Base-by-base conservation (phyloP, 2,888 invertebrate genomes). In the Beris morrisii region DNA sequence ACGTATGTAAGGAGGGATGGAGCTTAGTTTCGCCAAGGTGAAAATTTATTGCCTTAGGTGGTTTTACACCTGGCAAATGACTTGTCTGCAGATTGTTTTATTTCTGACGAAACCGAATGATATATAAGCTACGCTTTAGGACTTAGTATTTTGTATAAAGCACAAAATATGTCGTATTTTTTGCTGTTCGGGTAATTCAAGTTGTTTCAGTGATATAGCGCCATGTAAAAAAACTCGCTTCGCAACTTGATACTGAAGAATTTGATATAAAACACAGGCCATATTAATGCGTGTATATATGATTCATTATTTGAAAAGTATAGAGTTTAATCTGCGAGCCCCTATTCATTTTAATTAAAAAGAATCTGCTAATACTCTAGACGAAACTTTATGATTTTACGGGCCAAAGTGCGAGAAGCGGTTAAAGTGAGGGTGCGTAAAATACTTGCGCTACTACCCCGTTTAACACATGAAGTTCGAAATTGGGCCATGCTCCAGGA, bases 61-160 rank as follows among this genome's bases (percentile, higher is more conserved):
- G 54, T 53, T 64, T 64, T 64, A 53, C 54, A 64, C 32, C 54
- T 64, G 64, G 64, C 45, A 64, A 64, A 64, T 64, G 64, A 54
- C 54, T 64, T 64, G 64, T 64, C 64, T 64, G 53, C 64, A 64
- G 64, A 64, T 64, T 54, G 64, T 64, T 64, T 54, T 54, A 64
- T 43, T 64, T 64, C 44, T 9, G 46, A 44, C 11, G 38, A 43
- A 50, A 15, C n/a, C n/a, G n/a, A n/a, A n/a, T 13, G 13, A 15
- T 15, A 50, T 38, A 13, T 32, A 38, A 12, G 38, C 38, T 52
- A 61, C n/a, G 52, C 52, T 61, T 48, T 50, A 13, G 61, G 38
- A 38, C 61, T 50, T 61, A n/a, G n/a, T n/a, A 61, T 52, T 52
- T 61, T 15, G 44, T 38, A 61, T 38, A 61, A 61, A 50, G 38